These are phyloP conservation scores for Drosophila pallidifrons DNA, from an alignment of 1,140 invertebrate species.

Conservation along the genomic window DNA sequence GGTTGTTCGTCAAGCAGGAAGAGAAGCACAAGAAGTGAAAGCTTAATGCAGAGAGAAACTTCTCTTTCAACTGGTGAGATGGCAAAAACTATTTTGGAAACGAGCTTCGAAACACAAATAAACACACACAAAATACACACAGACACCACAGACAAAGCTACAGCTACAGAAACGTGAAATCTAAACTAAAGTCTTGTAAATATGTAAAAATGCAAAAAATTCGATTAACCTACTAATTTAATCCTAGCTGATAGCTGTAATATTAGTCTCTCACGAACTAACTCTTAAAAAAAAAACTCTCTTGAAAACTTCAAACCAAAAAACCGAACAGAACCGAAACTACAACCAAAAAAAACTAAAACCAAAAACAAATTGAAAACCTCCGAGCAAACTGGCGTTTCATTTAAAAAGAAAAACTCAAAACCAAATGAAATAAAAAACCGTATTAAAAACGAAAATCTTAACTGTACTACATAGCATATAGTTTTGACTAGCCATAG, in stretches of 20 bases:
- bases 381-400: constrained; percentile 81
- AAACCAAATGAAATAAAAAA: constrained; percentile 11
- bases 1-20: constrained; percentile 29
- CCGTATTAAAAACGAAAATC: constrained; percentile 8
- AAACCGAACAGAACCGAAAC: constrained; percentile 13
- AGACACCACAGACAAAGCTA: constrained; percentile 29
- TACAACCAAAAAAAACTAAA: constrained; percentile 21
- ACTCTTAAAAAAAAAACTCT: constrained; percentile 4
- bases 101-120: constrained; percentile 67
- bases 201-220: constrained; percentile 62
- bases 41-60: not conserved
- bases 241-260: constrained; percentile 76
- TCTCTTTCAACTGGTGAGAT: not conserved
- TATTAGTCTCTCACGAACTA: constrained; percentile 37
- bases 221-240: constrained; percentile 53
- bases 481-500: constrained; percentile 73
- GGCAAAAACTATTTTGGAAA: constrained; percentile 58
- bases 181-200: constrained; percentile 62
- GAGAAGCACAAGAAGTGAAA: constrained; percentile 11
- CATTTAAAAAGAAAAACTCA: constrained; percentile 63
- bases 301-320: constrained; percentile 51
- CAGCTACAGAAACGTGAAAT: constrained; percentile 27
- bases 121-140: constrained; percentile 8
- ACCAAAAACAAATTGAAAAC: constrained; percentile 55
- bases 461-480: constrained; percentile 68